Evolutionary conservation across 2,797 vertebrate genomes (phyloP).

Genomic region (Jordanella pulchra): DNA sequence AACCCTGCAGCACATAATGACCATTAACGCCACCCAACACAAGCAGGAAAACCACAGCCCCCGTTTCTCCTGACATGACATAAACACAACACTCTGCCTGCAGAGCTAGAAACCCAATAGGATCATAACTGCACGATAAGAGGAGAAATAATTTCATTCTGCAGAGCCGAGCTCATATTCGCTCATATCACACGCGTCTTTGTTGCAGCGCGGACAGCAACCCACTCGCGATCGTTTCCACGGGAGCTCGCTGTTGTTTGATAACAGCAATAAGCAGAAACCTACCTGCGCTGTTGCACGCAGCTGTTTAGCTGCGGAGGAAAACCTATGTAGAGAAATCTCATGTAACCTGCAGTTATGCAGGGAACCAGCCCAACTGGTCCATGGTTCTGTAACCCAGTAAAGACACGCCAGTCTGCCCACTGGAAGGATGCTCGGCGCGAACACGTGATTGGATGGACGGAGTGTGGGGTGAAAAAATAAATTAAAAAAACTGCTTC

Average conservation of each 20-base stretch:
- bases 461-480: neutral
- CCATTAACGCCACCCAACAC: neutral
- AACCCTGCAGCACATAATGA: conserved; percentile 10
- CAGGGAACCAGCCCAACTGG: conserved; percentile 21
- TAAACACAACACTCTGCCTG: conserved; percentile 8
- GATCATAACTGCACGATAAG: neutral
- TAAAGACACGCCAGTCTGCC: conserved; percentile 54
- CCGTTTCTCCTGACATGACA: conserved; percentile 13
- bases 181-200: conserved; percentile 20
- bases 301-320: conserved; percentile 49
- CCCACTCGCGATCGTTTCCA: conserved; percentile 26
- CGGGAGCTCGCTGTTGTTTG: conserved; percentile 15
- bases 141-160: neutral
- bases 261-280: neutral
- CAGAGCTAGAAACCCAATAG: neutral
- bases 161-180: neutral
- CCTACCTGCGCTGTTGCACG: conserved; percentile 74
- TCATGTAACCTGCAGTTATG: conserved; percentile 37
- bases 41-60: conserved; percentile 17
- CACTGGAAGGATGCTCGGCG: conserved; percentile 54
- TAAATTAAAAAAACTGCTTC: neutral
- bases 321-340: conserved; percentile 13
- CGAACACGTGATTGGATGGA: conserved; percentile 67
- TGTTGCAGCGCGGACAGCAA: conserved; percentile 33
- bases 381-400: conserved; percentile 45